Base-by-base conservation (phyloP, 1,140 invertebrate genomes). In the Trissolcus basalis region DNA sequence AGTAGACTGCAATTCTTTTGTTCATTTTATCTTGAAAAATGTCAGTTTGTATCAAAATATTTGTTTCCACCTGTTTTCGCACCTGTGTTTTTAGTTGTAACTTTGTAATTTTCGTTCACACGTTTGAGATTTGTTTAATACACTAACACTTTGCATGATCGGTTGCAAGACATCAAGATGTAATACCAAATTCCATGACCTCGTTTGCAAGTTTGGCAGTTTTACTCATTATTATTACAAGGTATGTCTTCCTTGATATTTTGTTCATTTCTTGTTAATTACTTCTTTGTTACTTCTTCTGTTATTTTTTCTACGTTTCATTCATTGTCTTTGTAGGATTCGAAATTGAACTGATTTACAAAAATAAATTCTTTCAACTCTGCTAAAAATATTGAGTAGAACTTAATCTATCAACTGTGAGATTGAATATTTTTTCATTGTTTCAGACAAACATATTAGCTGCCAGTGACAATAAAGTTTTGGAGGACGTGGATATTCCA, bases 101-200 rank as follows among this genome's bases (percentile, higher is more conserved):
- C 4, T 19, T 49, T 35, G 1, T 14, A 51, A 43, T 32, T 61
- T 61, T 41, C n/a, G 47, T 60, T n/a, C n/a, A 32, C 35, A 56
- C 59, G 16, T 49, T 54, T 45, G 35, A 70, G 35, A 60, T 43
- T 81, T 80, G 82, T 54, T 83, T 80, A 83, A 82, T 76, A 74
- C 80, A 84, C 84, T 84, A 82, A 84, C 80, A 82, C 82, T 85
- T 85, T 84, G 84, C 84, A 85, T 84, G 84, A 75, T 82, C 78
- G 79, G 80, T 78, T 63, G 61, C 80, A 84, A 85, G 82, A 77
- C 84, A 82, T 65, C 84, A 78, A 85, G 83, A 83, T 79, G 80
- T 84, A 83, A 82, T 81, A 80, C 64, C 77, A 76, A 82, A 83
- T 82, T 85, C 82, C 81, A 83, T 84, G 79, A 85, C 79, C 83